phyloP scores from a whole-genome alignment of 2,113 vertebrate species.

The Sylvietta virens region DNA sequence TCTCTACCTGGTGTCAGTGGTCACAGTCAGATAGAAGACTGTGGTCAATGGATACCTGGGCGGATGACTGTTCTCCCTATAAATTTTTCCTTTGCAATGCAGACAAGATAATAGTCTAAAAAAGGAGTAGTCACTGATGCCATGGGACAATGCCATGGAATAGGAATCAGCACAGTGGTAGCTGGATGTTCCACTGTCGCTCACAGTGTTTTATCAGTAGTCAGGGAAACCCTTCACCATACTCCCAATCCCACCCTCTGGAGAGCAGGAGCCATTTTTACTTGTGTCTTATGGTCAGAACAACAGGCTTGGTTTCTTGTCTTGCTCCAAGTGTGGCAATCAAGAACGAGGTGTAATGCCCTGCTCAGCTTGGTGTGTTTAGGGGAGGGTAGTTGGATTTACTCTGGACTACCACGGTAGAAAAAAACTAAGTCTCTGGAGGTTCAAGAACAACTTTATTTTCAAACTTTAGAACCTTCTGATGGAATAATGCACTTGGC shows the following conservation, averaged over 20 bases:
- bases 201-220: background rate
- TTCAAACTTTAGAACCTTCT: background rate
- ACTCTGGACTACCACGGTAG: fast-evolving
- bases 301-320: background rate
- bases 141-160: background rate
- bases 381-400: background rate
- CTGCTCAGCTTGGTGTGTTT: fast-evolving
- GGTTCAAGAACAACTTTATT: background rate
- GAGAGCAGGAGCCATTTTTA: background rate
- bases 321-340: background rate
- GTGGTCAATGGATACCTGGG: background rate
- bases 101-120: background rate
- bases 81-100: background rate
- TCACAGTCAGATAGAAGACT: background rate
- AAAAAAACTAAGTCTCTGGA: background rate
- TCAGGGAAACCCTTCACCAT: background rate
- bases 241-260: background rate
- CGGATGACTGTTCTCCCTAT: background rate
- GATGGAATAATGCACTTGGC: background rate
- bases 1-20: background rate
- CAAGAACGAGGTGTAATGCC: background rate
- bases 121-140: background rate
- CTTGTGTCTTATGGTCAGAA: background rate
- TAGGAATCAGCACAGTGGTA: background rate
- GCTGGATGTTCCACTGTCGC: background rate